A percentile compares a stretch with the other conserved stretches of the same genome.
Conservation (phyloP, 2,113 vertebrate species). For the Prionailurus bengalensis region DNA sequence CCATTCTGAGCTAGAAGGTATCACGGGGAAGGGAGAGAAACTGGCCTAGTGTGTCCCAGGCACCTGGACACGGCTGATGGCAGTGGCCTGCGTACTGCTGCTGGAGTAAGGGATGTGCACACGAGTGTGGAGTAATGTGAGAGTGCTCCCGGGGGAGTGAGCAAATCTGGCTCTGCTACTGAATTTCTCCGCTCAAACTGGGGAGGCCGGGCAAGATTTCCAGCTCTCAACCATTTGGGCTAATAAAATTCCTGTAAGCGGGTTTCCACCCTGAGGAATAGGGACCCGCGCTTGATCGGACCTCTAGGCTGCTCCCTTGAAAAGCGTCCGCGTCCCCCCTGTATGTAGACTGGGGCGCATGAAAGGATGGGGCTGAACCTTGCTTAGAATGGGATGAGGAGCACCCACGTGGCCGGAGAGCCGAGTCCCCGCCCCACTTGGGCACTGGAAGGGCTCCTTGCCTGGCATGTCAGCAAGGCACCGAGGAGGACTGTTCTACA, state of each 20-base stretch:
- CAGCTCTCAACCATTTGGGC: neutral
- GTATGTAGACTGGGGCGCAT: neutral
- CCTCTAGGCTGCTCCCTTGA: neutral
- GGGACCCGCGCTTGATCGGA: neutral
- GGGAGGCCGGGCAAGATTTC: neutral
- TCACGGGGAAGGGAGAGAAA: neutral
- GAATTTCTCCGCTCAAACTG: neutral
- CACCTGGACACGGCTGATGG: neutral
- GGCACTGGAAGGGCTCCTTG: neutral
- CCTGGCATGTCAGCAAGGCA: neutral
- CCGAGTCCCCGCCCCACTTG: neutral
- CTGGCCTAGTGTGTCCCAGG: neutral
- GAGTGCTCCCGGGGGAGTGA: neutral
- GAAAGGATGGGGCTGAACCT: neutral
- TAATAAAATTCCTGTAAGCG: neutral
- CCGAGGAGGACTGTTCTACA: rapidly evolving
- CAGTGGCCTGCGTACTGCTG: neutral
- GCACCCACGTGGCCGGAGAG: neutral
- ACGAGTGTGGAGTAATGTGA: neutral
- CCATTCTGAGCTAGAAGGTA: neutral
- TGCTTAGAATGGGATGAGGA: neutral
- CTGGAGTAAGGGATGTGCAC: neutral
- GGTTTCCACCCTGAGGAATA: neutral
- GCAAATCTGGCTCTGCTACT: neutral
- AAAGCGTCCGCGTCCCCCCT: neutral